Evolutionary conservation across 2,113 vertebrate species (phyloP).

Genomic region (Nothobranchius kuhntae): DNA sequence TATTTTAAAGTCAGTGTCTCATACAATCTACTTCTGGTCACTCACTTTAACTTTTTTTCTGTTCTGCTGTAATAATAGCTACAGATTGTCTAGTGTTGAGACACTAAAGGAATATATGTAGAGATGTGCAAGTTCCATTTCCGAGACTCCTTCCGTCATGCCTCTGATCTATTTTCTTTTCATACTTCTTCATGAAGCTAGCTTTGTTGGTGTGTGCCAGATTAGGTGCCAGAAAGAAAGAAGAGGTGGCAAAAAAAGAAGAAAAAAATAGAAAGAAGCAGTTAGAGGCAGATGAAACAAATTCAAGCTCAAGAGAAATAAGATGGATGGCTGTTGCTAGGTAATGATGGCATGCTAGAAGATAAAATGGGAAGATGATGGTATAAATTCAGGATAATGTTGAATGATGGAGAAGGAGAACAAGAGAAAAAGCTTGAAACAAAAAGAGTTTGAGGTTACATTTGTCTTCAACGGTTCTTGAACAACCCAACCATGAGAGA

Average conservation of each 20-base stretch:
- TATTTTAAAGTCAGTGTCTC: no score
- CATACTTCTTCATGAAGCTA: slow-evolving; percentile 17
- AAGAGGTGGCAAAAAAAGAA: slow-evolving; percentile 33
- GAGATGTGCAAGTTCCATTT: slow-evolving; percentile 36
- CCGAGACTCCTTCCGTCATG: slow-evolving; percentile 19
- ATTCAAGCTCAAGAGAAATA: not conserved
- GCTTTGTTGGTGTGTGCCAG: slow-evolving; percentile 40
- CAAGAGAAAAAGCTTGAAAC: not conserved
- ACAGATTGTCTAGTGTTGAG: slow-evolving; percentile 6
- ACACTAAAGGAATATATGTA: slow-evolving; percentile 11
- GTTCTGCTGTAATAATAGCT: slow-evolving; percentile 16
- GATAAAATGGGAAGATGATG: slow-evolving; percentile 20
- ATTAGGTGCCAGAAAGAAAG: slow-evolving; percentile 55
- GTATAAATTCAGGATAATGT: slow-evolving; percentile 6
- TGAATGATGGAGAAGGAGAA: slow-evolving; percentile 1
- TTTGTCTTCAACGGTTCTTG: slow-evolving; percentile 20
- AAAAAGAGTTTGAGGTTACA: slow-evolving; percentile 9
- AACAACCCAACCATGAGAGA: slow-evolving; percentile 31
- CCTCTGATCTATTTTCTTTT: slow-evolving; percentile 48
- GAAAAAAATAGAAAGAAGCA: slow-evolving; percentile 40
- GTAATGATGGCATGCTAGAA: slow-evolving; percentile 39
- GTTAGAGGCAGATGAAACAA: slow-evolving; percentile 33
- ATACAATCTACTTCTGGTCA: not conserved
- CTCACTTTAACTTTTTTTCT: slow-evolving; percentile 1
- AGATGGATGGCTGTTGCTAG: slow-evolving; percentile 34